phyloP scores from a whole-genome alignment of 2,113 vertebrate genomes.

The Amazona vittata region DNA sequence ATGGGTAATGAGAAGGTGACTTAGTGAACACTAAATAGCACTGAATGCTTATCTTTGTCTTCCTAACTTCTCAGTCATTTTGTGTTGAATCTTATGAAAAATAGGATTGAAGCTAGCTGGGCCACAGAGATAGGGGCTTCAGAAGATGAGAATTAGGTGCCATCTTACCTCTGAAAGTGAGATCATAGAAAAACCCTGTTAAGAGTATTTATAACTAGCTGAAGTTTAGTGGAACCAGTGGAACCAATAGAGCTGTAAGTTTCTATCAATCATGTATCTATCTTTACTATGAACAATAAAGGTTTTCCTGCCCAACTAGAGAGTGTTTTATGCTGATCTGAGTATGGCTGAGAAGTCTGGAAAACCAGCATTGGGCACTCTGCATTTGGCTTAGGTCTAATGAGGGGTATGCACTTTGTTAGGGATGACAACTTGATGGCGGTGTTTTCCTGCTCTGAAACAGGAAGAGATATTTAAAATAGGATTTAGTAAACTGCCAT shows the following conservation, averaged over 20 bases:
- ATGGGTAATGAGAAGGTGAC: background rate
- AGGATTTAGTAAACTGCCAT: background rate
- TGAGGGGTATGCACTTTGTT: background rate
- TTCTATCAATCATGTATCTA: background rate
- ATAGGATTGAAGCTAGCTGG: background rate
- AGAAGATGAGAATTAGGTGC: background rate
- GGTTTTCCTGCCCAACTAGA: background rate
- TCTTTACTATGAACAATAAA: background rate
- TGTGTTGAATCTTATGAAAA: background rate
- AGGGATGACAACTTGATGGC: background rate
- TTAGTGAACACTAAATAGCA: background rate
- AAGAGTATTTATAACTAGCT: background rate
- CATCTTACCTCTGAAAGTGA: background rate
- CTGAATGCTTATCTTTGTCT: background rate
- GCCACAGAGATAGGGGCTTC: background rate
- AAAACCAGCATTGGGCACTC: background rate
- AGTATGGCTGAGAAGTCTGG: background rate
- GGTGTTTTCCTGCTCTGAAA: background rate
- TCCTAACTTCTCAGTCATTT: background rate
- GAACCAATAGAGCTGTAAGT: background rate
- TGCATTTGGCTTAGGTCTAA: background rate
- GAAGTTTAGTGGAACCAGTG: background rate
- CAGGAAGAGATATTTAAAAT: background rate
- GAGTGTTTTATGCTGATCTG: background rate
- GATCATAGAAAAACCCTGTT: background rate